phyloP scores from a whole-genome alignment of 2,113 vertebrate species.

The Indicator indicator region DNA sequence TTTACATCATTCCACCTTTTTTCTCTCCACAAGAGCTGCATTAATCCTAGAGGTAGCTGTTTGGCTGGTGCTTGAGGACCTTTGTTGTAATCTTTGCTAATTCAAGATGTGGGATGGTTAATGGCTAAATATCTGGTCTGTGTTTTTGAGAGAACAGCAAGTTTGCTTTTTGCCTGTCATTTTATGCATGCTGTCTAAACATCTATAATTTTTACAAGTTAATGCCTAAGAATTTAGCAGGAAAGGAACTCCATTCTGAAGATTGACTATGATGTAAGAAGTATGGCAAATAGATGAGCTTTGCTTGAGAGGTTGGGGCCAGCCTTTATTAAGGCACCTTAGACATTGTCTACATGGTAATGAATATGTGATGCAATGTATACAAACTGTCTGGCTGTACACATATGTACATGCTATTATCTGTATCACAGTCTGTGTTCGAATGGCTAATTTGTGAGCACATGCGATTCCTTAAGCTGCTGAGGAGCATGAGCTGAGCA shows the following conservation, averaged over 20 bases:
- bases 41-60: background rate
- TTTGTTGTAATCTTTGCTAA: background rate
- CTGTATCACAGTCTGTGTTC: background rate
- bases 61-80: background rate
- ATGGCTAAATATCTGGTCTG: background rate
- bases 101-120: background rate
- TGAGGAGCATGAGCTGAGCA: background rate
- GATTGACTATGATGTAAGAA: background rate
- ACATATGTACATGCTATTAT: background rate
- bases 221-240: background rate
- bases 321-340: background rate
- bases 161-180: background rate
- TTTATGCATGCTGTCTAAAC: background rate
- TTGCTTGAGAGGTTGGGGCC: background rate
- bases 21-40: background rate
- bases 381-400: background rate
- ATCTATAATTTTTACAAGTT: background rate
- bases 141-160: background rate
- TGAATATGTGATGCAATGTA: background rate
- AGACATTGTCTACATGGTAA: background rate
- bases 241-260: background rate
- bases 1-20: background rate
- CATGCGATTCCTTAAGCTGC: background rate
- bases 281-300: background rate
- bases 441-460: background rate